phyloP scores from a whole-genome alignment of 2,888 invertebrate species.

The Apotomis betuletana region DNA sequence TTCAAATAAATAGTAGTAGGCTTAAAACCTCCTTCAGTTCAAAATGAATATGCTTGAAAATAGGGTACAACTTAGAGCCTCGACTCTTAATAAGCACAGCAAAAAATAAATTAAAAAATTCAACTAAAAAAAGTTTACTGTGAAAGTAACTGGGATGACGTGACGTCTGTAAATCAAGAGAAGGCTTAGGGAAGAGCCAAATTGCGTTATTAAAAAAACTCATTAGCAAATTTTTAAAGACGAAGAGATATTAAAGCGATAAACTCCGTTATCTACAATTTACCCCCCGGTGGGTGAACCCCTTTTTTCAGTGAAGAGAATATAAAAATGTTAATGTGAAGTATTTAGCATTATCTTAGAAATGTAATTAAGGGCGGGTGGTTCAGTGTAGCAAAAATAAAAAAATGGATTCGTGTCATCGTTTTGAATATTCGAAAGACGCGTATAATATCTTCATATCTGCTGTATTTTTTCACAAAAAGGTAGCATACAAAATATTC shows the following conservation, averaged over 20 bases:
- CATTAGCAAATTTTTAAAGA: slow-evolving; percentile 82
- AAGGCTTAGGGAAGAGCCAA: slow-evolving; percentile 73
- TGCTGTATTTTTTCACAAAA: no score
- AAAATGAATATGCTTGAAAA: not conserved
- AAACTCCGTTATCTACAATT: slow-evolving; percentile 78
- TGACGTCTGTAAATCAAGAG: slow-evolving; percentile 73
- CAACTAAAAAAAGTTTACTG: slow-evolving; percentile 18
- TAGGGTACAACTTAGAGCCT: no score
- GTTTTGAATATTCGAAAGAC: no score
- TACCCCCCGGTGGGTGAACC: slow-evolving; percentile 60
- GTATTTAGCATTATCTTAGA: slow-evolving; percentile 42
- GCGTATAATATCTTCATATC: no score
- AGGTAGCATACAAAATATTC: no score
- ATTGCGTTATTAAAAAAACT: slow-evolving; percentile 82
- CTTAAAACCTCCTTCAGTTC: not conserved
- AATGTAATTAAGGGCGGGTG: slow-evolving; percentile 26
- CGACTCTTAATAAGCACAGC: not conserved
- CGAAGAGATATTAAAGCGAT: slow-evolving; percentile 80
- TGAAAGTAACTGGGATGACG: slow-evolving; percentile 53
- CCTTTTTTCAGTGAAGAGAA: slow-evolving; percentile 62
- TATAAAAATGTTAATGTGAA: slow-evolving; percentile 71
- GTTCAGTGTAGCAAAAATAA: slow-evolving; percentile 13
- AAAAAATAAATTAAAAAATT: slow-evolving; percentile 7
- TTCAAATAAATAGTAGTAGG: no score
- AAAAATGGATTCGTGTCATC: not conserved